phyloP scores from a whole-genome alignment of 2,888 invertebrate genomes.

The Drosophila colorata region DNA sequence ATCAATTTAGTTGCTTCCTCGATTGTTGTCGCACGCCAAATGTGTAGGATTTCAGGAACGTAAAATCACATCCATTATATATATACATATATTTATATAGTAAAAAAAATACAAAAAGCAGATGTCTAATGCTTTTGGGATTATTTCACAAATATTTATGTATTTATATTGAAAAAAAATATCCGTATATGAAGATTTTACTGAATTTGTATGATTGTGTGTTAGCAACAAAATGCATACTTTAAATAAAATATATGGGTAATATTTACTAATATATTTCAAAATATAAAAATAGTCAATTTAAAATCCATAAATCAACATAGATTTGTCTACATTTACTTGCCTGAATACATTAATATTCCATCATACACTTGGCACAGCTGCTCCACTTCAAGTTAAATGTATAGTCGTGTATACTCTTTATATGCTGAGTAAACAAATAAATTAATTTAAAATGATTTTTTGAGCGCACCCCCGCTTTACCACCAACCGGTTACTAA shows the following conservation, averaged over 20 bases:
- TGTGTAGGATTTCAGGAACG: constrained; percentile 7
- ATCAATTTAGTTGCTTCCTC: constrained; percentile 6
- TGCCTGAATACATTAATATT: not conserved
- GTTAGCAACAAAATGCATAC: too few relatives aligned
- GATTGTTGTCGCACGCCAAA: not conserved
- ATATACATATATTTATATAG: not conserved
- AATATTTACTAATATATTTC: too few relatives aligned
- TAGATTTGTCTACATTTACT: not conserved
- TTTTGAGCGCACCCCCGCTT: not conserved
- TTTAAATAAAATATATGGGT: too few relatives aligned
- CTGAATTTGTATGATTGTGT: too few relatives aligned
- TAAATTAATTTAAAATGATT: not conserved
- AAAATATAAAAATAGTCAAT: too few relatives aligned
- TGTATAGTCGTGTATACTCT: constrained; percentile 3
- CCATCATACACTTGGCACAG: not conserved
- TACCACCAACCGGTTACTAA: constrained; percentile 19
- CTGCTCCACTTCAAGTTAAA: too few relatives aligned
- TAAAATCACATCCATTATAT: constrained; percentile 5
- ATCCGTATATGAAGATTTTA: too few relatives aligned
- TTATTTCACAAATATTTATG: too few relatives aligned
- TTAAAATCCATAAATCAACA: too few relatives aligned
- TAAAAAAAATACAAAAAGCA: not conserved
- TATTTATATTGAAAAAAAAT: too few relatives aligned
- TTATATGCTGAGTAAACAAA: constrained; percentile 4
- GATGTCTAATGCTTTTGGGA: constrained; percentile 9